Conservation (phyloP, 2,113 vertebrate species). For the Penelope pileata region DNA sequence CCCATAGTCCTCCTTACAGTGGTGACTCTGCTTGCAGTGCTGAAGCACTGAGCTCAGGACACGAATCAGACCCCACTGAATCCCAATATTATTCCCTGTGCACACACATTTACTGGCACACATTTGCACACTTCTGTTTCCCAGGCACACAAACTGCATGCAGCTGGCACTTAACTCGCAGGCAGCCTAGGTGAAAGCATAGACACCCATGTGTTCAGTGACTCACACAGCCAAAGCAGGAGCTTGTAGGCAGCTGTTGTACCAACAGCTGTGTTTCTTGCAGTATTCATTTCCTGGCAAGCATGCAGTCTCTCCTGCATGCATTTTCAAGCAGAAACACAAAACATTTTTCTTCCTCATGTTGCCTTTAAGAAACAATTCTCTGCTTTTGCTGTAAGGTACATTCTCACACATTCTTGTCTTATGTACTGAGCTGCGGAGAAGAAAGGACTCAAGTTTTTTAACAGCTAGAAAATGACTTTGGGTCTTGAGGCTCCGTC, state of each 20-base stretch:
- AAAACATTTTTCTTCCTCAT: neutral
- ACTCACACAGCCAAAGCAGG: neutral
- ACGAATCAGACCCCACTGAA: neutral
- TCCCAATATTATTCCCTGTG: rapidly evolving
- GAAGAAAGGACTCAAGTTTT: neutral
- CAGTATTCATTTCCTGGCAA: neutral
- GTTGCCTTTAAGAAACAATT: neutral
- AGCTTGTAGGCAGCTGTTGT: neutral
- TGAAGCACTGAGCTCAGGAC: neutral
- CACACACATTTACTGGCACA: rapidly evolving
- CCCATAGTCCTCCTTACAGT: neutral
- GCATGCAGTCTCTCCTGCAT: neutral
- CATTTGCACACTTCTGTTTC: neutral
- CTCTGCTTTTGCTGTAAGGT: neutral
- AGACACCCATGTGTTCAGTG: rapidly evolving
- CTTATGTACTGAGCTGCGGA: neutral
- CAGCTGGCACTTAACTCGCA: neutral
- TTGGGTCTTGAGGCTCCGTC: neutral
- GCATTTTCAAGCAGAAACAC: neutral
- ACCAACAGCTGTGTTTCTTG: neutral
- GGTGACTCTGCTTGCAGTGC: neutral
- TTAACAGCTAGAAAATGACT: neutral
- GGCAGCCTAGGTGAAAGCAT: neutral
- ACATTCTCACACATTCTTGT: neutral
- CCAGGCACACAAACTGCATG: neutral